Conservation (phyloP, 2,888 invertebrate species). For the Aphelenchoides bicaudatus region DNA sequence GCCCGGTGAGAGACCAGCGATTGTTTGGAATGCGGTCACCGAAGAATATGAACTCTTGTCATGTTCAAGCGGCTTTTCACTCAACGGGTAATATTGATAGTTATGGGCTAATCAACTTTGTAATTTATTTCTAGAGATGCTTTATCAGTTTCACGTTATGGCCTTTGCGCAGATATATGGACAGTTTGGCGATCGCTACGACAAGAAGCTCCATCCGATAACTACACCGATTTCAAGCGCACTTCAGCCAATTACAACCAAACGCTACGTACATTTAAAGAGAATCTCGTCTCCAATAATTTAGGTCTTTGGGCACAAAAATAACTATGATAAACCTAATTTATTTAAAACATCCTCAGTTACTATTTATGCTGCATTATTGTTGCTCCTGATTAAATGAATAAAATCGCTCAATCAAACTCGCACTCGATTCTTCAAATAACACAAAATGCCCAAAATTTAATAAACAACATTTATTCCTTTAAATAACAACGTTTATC, state of each 20-base stretch:
- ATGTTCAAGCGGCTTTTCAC: not conserved
- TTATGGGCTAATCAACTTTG: not conserved
- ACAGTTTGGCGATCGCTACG: not conserved
- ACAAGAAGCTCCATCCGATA: not conserved
- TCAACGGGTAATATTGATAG: constrained; percentile 1
- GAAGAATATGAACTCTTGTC: not conserved
- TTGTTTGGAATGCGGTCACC: constrained; percentile 4
- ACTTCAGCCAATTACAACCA: constrained; percentile 1
- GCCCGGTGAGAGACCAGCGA: not conserved
- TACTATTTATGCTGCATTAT: no score
- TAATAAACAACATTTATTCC: no score
- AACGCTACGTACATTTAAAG: not conserved
- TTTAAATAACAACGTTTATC: no score
- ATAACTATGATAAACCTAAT: no score
- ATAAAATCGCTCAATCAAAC: no score
- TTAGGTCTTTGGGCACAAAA: constrained; percentile 5
- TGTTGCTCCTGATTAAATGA: no score
- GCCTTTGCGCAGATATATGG: not conserved
- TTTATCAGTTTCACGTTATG: constrained; percentile 1
- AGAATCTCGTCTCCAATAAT: not conserved
- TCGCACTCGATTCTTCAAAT: no score
- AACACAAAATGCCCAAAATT: no score
- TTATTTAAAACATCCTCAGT: no score
- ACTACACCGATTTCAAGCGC: not conserved
- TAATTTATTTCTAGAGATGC: no score